Conservation (phyloP, 2,113 vertebrate genomes). For the Macrotis lagotis region DNA sequence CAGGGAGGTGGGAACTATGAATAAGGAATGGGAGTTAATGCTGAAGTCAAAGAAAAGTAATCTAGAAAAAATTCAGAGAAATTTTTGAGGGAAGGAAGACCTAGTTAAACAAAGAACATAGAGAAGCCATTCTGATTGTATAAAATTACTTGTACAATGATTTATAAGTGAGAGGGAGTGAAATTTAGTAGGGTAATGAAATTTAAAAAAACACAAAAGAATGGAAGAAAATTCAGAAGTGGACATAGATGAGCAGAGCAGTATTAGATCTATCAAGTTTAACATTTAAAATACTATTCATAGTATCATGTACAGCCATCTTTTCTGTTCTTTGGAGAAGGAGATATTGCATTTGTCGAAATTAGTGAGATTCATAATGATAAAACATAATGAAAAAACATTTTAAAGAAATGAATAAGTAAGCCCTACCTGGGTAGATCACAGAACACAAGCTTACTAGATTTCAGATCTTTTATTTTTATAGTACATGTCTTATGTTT, state of each 20-base stretch:
- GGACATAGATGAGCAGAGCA: neutral
- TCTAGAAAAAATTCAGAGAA: conserved; percentile 20
- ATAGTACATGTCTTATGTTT: neutral
- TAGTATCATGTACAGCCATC: neutral
- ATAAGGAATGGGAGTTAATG: neutral
- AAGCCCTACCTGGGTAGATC: neutral
- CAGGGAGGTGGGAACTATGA: neutral
- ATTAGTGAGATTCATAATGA: neutral
- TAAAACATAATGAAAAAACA: neutral
- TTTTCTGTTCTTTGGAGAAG: neutral
- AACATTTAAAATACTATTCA: neutral
- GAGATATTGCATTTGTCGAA: neutral
- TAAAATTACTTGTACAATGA: conserved; percentile 1
- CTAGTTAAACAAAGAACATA: neutral
- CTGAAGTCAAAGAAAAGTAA: neutral
- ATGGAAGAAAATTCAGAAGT: neutral
- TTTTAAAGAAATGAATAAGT: neutral
- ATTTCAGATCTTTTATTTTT: conserved; percentile 17
- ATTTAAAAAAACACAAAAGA: neutral
- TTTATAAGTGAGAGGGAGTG: neutral
- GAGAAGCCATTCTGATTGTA: conserved; percentile 6
- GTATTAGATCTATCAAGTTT: neutral
- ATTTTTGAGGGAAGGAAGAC: conserved; percentile 25
- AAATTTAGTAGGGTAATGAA: neutral
- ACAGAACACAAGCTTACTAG: neutral